Conservation (phyloP, 2,797 vertebrate species). For the Acanthiza pusilla region DNA sequence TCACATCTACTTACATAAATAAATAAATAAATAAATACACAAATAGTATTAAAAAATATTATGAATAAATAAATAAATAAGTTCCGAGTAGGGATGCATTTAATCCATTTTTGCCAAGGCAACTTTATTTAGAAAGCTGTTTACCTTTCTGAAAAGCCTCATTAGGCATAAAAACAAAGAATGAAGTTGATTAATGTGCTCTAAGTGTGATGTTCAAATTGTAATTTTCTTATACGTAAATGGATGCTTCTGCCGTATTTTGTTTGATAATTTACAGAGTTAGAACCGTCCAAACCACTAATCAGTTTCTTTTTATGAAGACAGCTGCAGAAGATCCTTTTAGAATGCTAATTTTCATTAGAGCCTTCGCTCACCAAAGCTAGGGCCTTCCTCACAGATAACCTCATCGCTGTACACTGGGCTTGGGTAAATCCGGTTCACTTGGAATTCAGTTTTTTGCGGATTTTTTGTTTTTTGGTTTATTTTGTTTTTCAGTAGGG, state of each 20-base stretch:
- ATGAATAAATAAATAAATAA: neutral
- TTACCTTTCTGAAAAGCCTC: slow-evolving; percentile 79
- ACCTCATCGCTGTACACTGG: slow-evolving; percentile 20
- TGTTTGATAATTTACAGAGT: slow-evolving; percentile 83
- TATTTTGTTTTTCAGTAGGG: neutral
- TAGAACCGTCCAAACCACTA: slow-evolving; percentile 78
- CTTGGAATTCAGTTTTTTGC: neutral
- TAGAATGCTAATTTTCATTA: slow-evolving; percentile 79
- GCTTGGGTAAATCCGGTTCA: neutral
- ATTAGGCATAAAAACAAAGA: slow-evolving; percentile 81
- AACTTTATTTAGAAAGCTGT: slow-evolving; percentile 80
- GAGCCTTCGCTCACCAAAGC: slow-evolving; percentile 37
- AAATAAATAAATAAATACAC: neutral
- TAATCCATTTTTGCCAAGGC: slow-evolving; percentile 70
- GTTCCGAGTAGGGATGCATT: slow-evolving; percentile 16
- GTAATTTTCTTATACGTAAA: slow-evolving; percentile 79
- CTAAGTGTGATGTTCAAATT: slow-evolving; percentile 78
- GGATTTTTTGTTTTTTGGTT: neutral
- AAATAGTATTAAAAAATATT: neutral
- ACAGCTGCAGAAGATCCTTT: slow-evolving; percentile 76
- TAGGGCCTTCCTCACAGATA: slow-evolving; percentile 16
- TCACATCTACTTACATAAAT: neutral
- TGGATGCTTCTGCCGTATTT: slow-evolving; percentile 77
- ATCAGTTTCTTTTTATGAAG: slow-evolving; percentile 80
- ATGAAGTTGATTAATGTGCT: slow-evolving; percentile 82